These are phyloP conservation scores for Drosophila hydei DNA, from an alignment of 1,140 invertebrate genomes.

Conservation along the genomic window DNA sequence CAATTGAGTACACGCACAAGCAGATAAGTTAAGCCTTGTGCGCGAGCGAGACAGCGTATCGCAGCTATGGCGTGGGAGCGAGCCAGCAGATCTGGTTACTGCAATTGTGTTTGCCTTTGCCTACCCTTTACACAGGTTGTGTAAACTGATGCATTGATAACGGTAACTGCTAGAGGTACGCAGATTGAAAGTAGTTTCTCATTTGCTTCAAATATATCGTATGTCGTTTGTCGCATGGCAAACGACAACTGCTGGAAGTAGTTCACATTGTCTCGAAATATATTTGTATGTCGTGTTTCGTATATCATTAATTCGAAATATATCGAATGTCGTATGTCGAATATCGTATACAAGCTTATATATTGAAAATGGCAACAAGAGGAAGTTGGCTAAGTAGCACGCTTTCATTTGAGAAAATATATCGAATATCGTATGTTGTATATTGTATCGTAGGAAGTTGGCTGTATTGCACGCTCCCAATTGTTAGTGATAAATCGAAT, in stretches of 20 bases:
- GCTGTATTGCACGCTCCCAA: too few relatives aligned
- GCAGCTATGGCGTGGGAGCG: neutral
- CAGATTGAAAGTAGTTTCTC: neutral
- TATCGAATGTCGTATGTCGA: neutral
- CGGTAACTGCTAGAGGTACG: neutral
- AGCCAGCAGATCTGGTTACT: neutral
- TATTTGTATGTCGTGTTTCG: neutral
- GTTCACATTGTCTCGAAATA: neutral
- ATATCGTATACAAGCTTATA: neutral
- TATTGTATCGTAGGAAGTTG: too few relatives aligned
- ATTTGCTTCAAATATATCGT: neutral
- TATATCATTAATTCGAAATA: too few relatives aligned
- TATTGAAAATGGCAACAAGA: too few relatives aligned
- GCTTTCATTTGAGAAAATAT: neutral
- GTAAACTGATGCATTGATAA: conserved; percentile 6
- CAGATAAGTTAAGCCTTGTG: conserved; percentile 21
- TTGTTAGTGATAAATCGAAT: too few relatives aligned
- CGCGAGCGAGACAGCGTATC: neutral
- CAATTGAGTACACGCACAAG: conserved; percentile 27
- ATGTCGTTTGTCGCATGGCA: neutral
- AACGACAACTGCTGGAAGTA: neutral
- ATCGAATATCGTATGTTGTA: neutral
- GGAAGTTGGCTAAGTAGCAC: too few relatives aligned
- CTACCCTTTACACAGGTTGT: conserved; percentile 14
- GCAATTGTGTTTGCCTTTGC: conserved; percentile 23